Base-by-base conservation (phyloP, 1,140 invertebrate genomes). In the Drosophila pseudoobscura region DNA sequence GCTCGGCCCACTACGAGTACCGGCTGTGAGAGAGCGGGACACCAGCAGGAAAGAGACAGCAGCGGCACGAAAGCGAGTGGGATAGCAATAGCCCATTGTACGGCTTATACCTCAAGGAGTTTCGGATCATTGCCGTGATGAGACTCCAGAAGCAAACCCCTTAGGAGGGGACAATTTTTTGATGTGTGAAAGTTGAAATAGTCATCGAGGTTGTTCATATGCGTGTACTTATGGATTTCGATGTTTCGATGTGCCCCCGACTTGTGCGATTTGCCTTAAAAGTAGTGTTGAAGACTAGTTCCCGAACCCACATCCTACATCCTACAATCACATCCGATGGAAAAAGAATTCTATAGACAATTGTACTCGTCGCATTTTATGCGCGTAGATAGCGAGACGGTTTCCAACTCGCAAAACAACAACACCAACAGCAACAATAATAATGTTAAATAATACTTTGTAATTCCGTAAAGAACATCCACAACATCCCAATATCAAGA, bases 1-100 rank as follows among this genome's bases (percentile, higher is more conserved):
- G 89, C 4, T 91, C 89, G 3, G 89, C 89, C 0, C 85, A 90
- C 62, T 90, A 91, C 47, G 89, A 91, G 49, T 91, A 91, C 52
- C 68, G 78, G 2, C 70, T 91, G 74, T 91, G 83, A 91, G 44
- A 65, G 29, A 8, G 47, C 22, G 31, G 39, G n/a, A 49, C 45
- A 39, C 26, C 7, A 11, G 22, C 11, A 22, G 9, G 4, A 26
- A 26, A 5, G 5, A 0, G 20, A 20, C 20, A 20, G 11, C 22
- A 41, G 57, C 15, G 24, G 22, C 24, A 8, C 15, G 31, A 70
- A 71, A 52, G 6, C 29, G 31, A 72, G 13, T 3, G 68, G n/a
- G 53, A 69, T 11, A 35, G 50, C 11, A 1, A 41, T n/a, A 47
- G 22, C 29, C 44, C n/a, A 8, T 15, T 50, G 55, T 17, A 60